These are phyloP conservation scores for Nymphalis io DNA, from an alignment of 1,140 invertebrate species.

Conservation along the genomic window DNA sequence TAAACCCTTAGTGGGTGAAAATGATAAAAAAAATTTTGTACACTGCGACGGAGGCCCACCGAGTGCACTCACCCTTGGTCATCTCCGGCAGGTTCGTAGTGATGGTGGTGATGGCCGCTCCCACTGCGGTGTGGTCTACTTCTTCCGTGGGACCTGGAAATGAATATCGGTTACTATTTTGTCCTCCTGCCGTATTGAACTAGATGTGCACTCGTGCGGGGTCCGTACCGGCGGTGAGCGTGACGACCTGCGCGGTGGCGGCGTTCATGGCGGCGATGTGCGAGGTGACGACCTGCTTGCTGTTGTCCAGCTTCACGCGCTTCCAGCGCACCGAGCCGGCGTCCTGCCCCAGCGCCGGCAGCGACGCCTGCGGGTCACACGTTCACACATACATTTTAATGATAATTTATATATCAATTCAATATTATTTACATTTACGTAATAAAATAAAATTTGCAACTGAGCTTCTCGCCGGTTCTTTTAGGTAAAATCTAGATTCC, in stretches of 20 bases:
- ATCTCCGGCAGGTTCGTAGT: slow-evolving; percentile 98
- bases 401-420: too few species aligned
- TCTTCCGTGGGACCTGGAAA: slow-evolving; percentile 85
- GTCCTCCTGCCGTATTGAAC: too few species aligned
- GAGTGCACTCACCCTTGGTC: slow-evolving; percentile 84
- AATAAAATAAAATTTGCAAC: too few species aligned
- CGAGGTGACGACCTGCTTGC: slow-evolving; percentile 97
- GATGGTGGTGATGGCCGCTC: slow-evolving; percentile 98
- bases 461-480: too few species aligned
- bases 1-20: too few species aligned
- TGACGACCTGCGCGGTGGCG: slow-evolving; percentile 98
- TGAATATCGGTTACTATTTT: background rate
- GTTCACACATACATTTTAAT: background rate
- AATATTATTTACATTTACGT: too few species aligned
- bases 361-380: slow-evolving; percentile 82
- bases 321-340: slow-evolving; percentile 95
- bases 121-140: slow-evolving; percentile 96
- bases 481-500: too few species aligned
- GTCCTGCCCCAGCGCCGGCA: slow-evolving; percentile 92
- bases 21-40: too few species aligned
- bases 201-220: too few species aligned
- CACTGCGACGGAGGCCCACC: too few species aligned
- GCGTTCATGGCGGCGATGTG: slow-evolving; percentile 99
- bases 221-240: slow-evolving; percentile 88
- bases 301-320: slow-evolving; percentile 95